Evolutionary conservation across 2,797 vertebrate species (phyloP), one percentile per base, ranked within the genome.

Genomic region (Sebastes elongatus): DNA sequence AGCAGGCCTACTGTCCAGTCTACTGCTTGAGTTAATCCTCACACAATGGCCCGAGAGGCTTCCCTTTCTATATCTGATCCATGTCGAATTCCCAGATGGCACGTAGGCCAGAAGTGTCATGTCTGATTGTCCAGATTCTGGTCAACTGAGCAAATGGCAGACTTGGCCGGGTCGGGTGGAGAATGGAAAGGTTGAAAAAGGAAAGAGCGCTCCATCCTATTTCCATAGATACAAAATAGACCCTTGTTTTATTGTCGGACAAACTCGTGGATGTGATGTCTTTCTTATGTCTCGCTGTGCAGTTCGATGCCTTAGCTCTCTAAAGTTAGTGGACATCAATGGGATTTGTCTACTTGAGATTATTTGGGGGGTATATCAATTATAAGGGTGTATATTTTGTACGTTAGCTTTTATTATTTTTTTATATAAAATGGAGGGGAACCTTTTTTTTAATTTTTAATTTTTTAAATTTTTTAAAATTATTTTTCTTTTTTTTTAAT

Each of bases 21-120:
- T 90, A 85, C 92, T 94, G 94, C 94, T 85, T 90, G 82, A 81
- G 88, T 92, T 94, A 94, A 94, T 91, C 93, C 86, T 20, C 65
- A 4, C 80, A 93, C 93, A 93, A 93, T 80, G 65, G 84, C 75
- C 64, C 2, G 57, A 78, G 78, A 86, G 83, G 81, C 84, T 89
- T 88, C 84, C 46, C 82, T 88, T 86, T 91, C 90, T 86, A 75
- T 68, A 89, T 89, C 74, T 91, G 88, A 92, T 89, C 92, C 88
- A 83, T 80, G 89, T 82, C 74, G 38, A 89, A 93, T 93, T 90
- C 91, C 92, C 92, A 92, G 87, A 84, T 92, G 89, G 78, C 91
- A 84, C 79, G 35, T 65, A 90, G 62, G 86, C 84, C 86, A 91
- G 81, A 87, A 81, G 91, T 89, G 90, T 86, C 92, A 89, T 62